phyloP scores from a whole-genome alignment of 2,797 vertebrate genomes.

The Oreortyx pictus region DNA sequence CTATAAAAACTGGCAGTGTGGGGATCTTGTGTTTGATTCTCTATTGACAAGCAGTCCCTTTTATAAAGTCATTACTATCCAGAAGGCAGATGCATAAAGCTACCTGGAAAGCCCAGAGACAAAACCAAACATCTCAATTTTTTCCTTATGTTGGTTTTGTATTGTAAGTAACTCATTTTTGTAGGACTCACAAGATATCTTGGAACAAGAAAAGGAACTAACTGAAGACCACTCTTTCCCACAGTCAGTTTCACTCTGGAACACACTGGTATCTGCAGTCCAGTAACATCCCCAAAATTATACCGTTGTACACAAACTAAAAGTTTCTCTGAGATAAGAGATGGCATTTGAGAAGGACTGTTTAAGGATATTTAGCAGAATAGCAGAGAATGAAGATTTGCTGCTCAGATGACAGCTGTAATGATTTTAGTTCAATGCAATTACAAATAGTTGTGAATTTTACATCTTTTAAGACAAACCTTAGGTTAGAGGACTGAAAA shows the following conservation, averaged over 20 bases:
- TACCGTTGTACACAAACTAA: background rate
- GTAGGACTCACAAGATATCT: constrained; percentile 1
- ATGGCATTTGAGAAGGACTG: background rate
- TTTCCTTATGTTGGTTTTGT: constrained; percentile 9
- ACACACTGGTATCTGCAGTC: rapidly evolving
- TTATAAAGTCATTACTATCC: constrained; percentile 55
- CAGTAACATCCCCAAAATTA: background rate
- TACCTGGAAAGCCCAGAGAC: constrained; percentile 35
- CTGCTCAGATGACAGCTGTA: background rate
- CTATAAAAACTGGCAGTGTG: constrained; percentile 45
- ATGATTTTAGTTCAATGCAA: background rate
- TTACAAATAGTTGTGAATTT: background rate
- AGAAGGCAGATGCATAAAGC: constrained; percentile 47
- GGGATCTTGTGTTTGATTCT: constrained; percentile 47
- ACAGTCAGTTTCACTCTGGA: background rate
- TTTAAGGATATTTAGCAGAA: background rate
- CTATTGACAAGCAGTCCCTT: constrained; percentile 16
- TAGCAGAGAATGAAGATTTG: background rate
- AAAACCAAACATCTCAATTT: background rate
- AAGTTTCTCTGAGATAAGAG: background rate
- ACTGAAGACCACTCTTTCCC: background rate
- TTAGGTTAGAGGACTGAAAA: background rate
- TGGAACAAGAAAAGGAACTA: constrained; percentile 21
- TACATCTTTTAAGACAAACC: background rate
- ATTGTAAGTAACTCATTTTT: constrained; percentile 2